Conservation (phyloP, 2,113 vertebrate species). For the Pelusios castaneus region DNA sequence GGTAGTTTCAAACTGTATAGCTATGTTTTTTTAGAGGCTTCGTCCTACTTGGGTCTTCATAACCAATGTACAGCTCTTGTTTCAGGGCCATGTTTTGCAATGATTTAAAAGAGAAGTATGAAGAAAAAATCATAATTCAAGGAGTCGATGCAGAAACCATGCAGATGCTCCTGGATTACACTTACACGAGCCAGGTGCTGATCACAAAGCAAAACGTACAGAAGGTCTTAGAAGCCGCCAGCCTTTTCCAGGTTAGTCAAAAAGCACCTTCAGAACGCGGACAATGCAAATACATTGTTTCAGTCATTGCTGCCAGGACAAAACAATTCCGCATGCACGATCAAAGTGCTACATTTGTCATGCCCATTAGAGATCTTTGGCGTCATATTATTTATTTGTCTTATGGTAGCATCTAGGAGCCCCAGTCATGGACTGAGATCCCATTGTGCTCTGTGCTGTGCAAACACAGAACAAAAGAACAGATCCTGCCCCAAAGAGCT, state of each 20-base stretch:
- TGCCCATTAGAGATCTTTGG: not conserved
- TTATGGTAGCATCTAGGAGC: not conserved
- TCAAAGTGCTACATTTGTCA: not conserved
- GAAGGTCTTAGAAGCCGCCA: slow-evolving; percentile 91
- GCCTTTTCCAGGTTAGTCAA: slow-evolving; percentile 92
- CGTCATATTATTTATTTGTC: not conserved
- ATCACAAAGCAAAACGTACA: slow-evolving; percentile 95
- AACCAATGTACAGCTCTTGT: slow-evolving; percentile 52
- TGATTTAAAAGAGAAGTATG: slow-evolving; percentile 92
- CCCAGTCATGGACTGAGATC: rapidly evolving
- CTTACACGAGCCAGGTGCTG: slow-evolving; percentile 92
- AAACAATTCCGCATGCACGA: not conserved
- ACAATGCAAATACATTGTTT: not conserved
- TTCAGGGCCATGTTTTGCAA: slow-evolving; percentile 97
- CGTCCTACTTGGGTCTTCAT: slow-evolving; percentile 8
- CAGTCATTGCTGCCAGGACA: not conserved
- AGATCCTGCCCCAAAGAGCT: not conserved
- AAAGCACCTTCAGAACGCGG: not conserved
- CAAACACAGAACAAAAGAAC: not conserved
- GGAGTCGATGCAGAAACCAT: slow-evolving; percentile 92
- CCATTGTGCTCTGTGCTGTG: not conserved
- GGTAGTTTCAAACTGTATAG: not conserved
- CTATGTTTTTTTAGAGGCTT: slow-evolving; percentile 39
- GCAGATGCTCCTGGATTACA: slow-evolving; percentile 91
- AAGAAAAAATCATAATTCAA: slow-evolving; percentile 90